Conservation (phyloP, 2,888 invertebrate species). For the Hofmannophila pseudospretella region DNA sequence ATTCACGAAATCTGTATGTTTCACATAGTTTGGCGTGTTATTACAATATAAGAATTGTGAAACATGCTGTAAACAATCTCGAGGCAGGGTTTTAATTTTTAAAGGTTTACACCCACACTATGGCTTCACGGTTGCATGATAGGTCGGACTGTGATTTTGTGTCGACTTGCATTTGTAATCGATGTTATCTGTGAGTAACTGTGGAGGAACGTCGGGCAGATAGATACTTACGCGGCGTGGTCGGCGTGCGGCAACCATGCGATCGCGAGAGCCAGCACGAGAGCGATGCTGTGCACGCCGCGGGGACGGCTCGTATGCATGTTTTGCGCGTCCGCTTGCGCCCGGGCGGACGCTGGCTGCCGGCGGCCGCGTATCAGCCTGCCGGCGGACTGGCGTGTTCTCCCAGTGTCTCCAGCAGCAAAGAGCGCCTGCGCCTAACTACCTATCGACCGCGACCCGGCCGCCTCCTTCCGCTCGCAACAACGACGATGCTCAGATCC, state of each 20-base stretch:
- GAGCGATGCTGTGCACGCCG: conserved; percentile 58
- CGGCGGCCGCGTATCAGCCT: conserved; percentile 61
- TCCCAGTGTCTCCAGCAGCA: conserved; percentile 33
- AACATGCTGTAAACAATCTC: too few relatives aligned
- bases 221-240: conserved; percentile 61
- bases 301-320: conserved; percentile 60
- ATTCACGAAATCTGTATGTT: too few relatives aligned
- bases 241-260: conserved; percentile 56
- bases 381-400: conserved; percentile 57
- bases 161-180: conserved; percentile 20
- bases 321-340: conserved; percentile 46
- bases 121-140: conserved; percentile 38
- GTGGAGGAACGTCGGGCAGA: conserved; percentile 7
- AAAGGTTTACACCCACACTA: conserved; percentile 42
- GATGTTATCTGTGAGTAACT: conserved; percentile 9
- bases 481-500: conserved; percentile 41
- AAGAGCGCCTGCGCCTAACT: conserved; percentile 53
- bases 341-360: conserved; percentile 47
- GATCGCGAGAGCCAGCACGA: conserved; percentile 56
- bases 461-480: conserved; percentile 42
- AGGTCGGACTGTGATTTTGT: conserved; percentile 13
- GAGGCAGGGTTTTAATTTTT: conserved; percentile 31
- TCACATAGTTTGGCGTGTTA: conserved; percentile 15
- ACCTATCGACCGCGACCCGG: conserved; percentile 59
- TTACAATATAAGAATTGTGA: too few relatives aligned